Evolutionary conservation across 2,888 invertebrate species (phyloP).

Genomic region (Slavum lentiscoides): DNA sequence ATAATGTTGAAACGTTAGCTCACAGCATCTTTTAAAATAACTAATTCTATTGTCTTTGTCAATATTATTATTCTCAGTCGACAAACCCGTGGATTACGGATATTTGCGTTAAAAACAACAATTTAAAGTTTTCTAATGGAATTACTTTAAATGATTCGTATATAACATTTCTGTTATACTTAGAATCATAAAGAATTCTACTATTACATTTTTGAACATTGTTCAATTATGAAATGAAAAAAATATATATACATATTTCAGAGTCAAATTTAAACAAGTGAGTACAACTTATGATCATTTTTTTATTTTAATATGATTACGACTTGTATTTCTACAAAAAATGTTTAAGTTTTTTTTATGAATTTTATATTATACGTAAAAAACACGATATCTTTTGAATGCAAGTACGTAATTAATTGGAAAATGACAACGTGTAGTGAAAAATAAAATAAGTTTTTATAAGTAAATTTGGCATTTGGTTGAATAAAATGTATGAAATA

Average conservation of each 20-base stretch:
- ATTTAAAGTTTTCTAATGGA: slow-evolving; percentile 40
- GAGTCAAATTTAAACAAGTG: too few species aligned
- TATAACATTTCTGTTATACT: slow-evolving; percentile 33
- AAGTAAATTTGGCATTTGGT: too few species aligned
- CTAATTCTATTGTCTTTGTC: slow-evolving; percentile 5
- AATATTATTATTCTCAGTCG: slow-evolving; percentile 28
- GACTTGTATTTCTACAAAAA: too few species aligned
- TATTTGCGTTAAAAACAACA: slow-evolving; percentile 22
- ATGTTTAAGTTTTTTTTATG: too few species aligned
- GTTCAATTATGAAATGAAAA: not conserved
- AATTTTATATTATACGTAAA: too few species aligned
- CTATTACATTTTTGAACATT: not conserved
- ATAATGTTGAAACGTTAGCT: not conserved
- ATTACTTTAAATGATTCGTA: slow-evolving; percentile 29
- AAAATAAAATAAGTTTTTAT: too few species aligned
- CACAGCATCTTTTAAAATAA: not conserved
- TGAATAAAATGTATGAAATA: too few species aligned
- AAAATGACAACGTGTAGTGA: too few species aligned
- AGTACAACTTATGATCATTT: too few species aligned
- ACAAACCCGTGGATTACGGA: slow-evolving; percentile 16
- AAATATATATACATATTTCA: not conserved
- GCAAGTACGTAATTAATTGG: too few species aligned
- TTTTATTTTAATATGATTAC: too few species aligned
- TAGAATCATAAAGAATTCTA: not conserved
- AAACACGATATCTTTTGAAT: too few species aligned